A percentile compares a stretch with the other conserved stretches of the same genome.
Conservation (phyloP, 2,113 vertebrate genomes). For the Fulica atra region DNA sequence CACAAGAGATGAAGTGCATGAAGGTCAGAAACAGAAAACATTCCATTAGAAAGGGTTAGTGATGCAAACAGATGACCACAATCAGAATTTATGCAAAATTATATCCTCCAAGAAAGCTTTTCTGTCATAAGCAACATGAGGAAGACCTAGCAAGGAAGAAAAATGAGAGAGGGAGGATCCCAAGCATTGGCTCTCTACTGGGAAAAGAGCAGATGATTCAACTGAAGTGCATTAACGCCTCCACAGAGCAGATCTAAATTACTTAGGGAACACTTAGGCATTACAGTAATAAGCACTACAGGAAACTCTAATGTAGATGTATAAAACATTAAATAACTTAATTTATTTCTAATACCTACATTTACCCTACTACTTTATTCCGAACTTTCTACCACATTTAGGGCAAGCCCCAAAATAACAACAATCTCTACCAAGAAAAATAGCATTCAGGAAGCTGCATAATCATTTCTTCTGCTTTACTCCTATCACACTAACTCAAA, state of each 20-base stretch:
- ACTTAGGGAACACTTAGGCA: not conserved
- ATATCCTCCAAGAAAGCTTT: not conserved
- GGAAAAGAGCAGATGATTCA: not conserved
- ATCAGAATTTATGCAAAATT: not conserved
- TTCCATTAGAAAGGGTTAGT: not conserved
- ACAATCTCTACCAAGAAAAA: not conserved
- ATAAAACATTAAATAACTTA: constrained; percentile 32
- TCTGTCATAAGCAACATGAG: not conserved
- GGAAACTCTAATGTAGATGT: not conserved
- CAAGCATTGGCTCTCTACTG: not conserved
- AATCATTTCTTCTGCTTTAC: not conserved
- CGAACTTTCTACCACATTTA: not conserved
- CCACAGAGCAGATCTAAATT: constrained; percentile 4
- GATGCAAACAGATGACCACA: not conserved
- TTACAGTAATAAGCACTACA: not conserved
- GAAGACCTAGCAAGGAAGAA: not conserved
- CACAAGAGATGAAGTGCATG: not conserved
- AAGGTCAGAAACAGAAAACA: not conserved
- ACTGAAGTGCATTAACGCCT: constrained; percentile 3
- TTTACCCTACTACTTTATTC: not conserved
- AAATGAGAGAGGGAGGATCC: not conserved
- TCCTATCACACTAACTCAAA: not conserved
- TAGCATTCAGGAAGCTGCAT: not conserved
- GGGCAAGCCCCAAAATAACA: not conserved
- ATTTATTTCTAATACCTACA: constrained; percentile 15